These are phyloP conservation scores for Xyrauchen texanus DNA, from an alignment of 2,113 vertebrate species.

Conservation along the genomic window DNA sequence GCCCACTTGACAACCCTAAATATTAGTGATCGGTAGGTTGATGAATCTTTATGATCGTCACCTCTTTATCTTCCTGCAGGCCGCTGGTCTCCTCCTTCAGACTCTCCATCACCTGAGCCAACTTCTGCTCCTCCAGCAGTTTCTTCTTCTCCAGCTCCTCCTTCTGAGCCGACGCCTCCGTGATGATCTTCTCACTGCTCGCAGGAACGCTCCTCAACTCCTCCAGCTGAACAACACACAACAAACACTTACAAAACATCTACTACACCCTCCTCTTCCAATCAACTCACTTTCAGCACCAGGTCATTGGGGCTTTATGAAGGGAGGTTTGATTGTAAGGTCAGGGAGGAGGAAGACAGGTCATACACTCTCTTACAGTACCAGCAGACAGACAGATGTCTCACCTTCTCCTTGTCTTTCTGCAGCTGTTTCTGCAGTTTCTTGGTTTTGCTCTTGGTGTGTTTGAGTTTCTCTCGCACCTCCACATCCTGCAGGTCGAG, in stretches of 20 bases:
- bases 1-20: no score
- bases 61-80: constrained; percentile 91
- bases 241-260: no score
- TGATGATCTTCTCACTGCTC: constrained; percentile 78
- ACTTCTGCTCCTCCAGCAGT: constrained; percentile 81
- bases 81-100: constrained; percentile 89
- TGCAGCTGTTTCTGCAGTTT: constrained; percentile 91
- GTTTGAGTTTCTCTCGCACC: constrained; percentile 91
- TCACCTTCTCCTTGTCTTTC: constrained; percentile 94
- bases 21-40: no score
- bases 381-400: background rate
- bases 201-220: constrained; percentile 79
- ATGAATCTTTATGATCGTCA: constrained; percentile 43
- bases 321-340: no score
- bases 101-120: constrained; percentile 85
- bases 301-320: no score
- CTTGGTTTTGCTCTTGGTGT: constrained; percentile 87
- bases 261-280: no score
- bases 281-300: no score
- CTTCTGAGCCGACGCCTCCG: constrained; percentile 76
- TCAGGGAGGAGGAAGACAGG: no score
- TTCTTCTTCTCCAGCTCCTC: constrained; percentile 82
- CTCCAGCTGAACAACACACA: constrained; percentile 76
- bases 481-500: constrained; percentile 94
- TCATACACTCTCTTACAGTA: no score